Base-by-base conservation (phyloP, 2,113 vertebrate genomes). In the Hystrix brachyura region DNA sequence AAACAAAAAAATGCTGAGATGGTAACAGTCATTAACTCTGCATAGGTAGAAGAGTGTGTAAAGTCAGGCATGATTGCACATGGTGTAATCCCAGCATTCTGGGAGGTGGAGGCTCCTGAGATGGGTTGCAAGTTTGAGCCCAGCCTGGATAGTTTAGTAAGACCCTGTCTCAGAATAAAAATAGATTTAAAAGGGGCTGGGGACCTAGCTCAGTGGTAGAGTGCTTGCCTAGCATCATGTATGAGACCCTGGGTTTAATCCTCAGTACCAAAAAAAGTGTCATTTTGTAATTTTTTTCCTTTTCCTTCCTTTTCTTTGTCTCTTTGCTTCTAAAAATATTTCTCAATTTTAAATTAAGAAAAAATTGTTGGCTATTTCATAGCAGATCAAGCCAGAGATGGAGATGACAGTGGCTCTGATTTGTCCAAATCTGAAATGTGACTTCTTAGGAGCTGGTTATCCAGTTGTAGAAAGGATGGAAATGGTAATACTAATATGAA, bases 331-430 rank as follows among this genome's bases (percentile, higher is more conserved):
- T 18, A 62, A 62, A 64, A 85, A 67, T 64, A 64, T 13, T 85
- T 51, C 19, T 86, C 46, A 34, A 67, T 34, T 34, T 86, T 86
- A 67, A 34, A 53, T 62, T 64, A 17, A 64, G 71, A 91, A 29
- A 74, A 69, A 90, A 93, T 48, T 93, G 21, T 74, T 64, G 21
- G 82, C 5, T 91, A 55, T 94, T 94, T 87, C 62, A 87, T 64
- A 93, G 57, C 15, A 87, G 17, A 67, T 43, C 60, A 78, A 59
- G 29, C 13, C 62, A 84, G 12, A 84, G 72, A 48, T 93, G 38
- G 87, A 69, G 9, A 65, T 82, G 46, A 78, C 71, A 14, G 14
- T 80, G 94, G 25, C 12, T 59, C 6, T 89, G 59, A 25, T 81
- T 89, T 46, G 53, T 82, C 48, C 57, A 59, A 18, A 80, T 93